Percentiles rank a stretch among this genome's conserved stretches.
These are phyloP conservation scores for Drosophila sordidula DNA, from an alignment of 2,888 invertebrate genomes.

Conservation along the genomic window DNA sequence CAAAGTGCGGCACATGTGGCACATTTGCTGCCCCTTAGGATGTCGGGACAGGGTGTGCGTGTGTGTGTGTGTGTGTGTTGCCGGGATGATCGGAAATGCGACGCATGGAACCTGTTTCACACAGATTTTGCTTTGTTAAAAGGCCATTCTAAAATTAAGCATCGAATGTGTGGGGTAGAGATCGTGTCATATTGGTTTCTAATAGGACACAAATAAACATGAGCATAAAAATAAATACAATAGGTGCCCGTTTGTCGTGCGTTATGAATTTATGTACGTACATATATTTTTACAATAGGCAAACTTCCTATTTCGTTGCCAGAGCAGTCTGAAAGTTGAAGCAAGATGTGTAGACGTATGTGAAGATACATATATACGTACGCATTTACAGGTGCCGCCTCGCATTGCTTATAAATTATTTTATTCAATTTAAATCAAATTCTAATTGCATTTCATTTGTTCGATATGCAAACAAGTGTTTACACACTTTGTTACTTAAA, in stretches of 20 bases:
- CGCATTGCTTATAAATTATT: background rate
- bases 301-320: too few relatives aligned
- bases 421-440: background rate
- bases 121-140: slow-evolving; percentile 49
- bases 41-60: slow-evolving; percentile 16
- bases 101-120: slow-evolving; percentile 66
- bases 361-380: background rate
- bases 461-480: background rate
- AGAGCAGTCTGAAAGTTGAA: background rate
- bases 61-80: slow-evolving; percentile 2
- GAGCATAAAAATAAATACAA: slow-evolving; percentile 39
- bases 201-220: slow-evolving; percentile 66
- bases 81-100: slow-evolving; percentile 48
- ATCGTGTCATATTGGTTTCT: slow-evolving; percentile 51
- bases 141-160: slow-evolving; percentile 65
- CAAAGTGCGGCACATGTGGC: slow-evolving; percentile 60
- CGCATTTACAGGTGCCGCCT: background rate
- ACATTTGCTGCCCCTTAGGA: slow-evolving; percentile 55
- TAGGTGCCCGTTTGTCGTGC: slow-evolving; percentile 21
- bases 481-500: too few relatives aligned
- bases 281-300: background rate
- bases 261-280: slow-evolving; percentile 15
- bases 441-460: too few relatives aligned
- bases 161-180: slow-evolving; percentile 49
- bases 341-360: background rate